Percentiles rank a stretch among this genome's conserved stretches.
These are phyloP conservation scores for Hermaeophaga mercurialis DNA, from an alignment of 2,888 invertebrate genomes.

Conservation along the genomic window DNA sequence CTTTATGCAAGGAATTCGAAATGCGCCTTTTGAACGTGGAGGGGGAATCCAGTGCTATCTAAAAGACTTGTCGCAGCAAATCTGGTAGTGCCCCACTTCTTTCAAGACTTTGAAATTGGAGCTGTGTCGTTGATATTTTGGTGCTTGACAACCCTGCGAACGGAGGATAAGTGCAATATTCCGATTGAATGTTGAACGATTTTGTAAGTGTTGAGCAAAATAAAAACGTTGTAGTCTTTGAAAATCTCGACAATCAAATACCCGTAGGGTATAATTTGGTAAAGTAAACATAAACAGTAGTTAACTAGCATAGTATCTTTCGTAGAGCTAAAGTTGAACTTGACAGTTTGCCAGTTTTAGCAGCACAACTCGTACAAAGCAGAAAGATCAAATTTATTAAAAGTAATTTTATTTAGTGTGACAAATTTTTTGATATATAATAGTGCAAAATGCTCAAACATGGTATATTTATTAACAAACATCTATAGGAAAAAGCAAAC, in stretches of 20 bases:
- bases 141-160: conserved; percentile 4
- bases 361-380: not conserved
- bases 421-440: no score
- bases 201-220: conserved; percentile 17
- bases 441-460: no score
- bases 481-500: no score
- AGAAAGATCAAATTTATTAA: not conserved
- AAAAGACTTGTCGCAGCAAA: conserved; percentile 15
- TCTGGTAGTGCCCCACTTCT: conserved; percentile 25
- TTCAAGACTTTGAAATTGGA: conserved; percentile 2
- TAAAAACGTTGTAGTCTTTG: conserved; percentile 37
- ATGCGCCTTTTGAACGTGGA: conserved; percentile 54
- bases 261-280: conserved; percentile 34
- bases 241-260: conserved; percentile 46
- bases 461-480: no score
- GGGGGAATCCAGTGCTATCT: conserved; percentile 49
- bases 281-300: conserved; percentile 39
- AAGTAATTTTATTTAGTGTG: no score
- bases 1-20: conserved; percentile 56
- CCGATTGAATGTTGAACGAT: conserved; percentile 27
- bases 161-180: conserved; percentile 33
- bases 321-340: conserved; percentile 29
- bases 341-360: conserved; percentile 11
- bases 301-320: conserved; percentile 40
- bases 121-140: conserved; percentile 24